Evolutionary conservation across 2,113 vertebrate genomes (phyloP).

Genomic region (Rhabdornis inornatus): DNA sequence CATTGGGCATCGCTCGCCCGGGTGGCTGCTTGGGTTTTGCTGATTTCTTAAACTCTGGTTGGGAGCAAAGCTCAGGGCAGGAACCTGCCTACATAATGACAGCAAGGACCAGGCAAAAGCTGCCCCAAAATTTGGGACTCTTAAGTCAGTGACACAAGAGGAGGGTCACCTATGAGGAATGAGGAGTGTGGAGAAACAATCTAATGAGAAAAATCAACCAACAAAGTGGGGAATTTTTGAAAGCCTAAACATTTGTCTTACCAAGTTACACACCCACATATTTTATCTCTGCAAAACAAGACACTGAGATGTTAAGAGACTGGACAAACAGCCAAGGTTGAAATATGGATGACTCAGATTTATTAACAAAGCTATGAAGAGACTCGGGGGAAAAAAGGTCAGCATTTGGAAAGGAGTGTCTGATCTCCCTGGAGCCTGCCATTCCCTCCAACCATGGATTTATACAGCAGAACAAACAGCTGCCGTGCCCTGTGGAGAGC

Average conservation of each 20-base stretch:
- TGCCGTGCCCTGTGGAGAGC: not conserved
- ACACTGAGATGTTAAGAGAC: not conserved
- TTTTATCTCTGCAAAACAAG: not conserved
- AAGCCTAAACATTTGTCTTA: slow-evolving; percentile 18
- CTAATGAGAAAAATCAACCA: not conserved
- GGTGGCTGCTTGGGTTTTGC: accelerated
- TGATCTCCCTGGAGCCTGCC: not conserved
- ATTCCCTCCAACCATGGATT: not conserved
- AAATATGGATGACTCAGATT: slow-evolving; percentile 32
- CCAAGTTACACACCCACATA: not conserved
- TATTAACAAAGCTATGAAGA: slow-evolving; percentile 8
- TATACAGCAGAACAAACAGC: not conserved
- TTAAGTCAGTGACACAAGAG: not conserved
- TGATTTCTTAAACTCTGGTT: not conserved
- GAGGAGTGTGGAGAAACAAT: not conserved
- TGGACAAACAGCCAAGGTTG: slow-evolving; percentile 5
- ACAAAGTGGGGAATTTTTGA: not conserved
- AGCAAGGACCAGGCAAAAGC: not conserved
- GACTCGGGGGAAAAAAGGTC: not conserved
- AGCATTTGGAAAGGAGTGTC: not conserved
- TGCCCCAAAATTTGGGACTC: not conserved
- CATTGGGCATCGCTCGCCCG: accelerated
- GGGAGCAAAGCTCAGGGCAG: not conserved
- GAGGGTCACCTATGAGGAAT: not conserved
- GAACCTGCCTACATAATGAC: not conserved